Conservation (phyloP, 2,113 vertebrate genomes). For the Orycteropus afer region DNA sequence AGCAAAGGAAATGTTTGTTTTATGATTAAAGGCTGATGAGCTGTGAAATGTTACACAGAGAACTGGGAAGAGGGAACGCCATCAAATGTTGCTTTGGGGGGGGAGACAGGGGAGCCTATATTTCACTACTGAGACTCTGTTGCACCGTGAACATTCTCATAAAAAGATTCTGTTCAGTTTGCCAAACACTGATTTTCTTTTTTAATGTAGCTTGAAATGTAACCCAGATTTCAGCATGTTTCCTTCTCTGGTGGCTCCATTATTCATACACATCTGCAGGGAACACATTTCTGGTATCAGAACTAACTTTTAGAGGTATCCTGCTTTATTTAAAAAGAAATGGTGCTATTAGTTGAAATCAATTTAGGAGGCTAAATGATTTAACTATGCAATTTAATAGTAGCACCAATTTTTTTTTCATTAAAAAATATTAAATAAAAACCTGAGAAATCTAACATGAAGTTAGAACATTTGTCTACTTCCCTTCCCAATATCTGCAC, state of each 20-base stretch:
- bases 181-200: neutral
- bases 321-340: neutral
- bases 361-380: slow-evolving; percentile 65
- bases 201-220: slow-evolving; percentile 35
- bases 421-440: slow-evolving; percentile 77
- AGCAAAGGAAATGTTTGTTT: neutral
- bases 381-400: slow-evolving; percentile 82
- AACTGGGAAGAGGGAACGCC: neutral
- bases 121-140: neutral
- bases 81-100: neutral
- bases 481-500: slow-evolving; percentile 86
- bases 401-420: slow-evolving; percentile 87
- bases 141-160: neutral
- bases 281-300: neutral
- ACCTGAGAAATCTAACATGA: slow-evolving; percentile 89
- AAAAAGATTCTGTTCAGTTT: neutral
- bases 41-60: slow-evolving; percentile 6
- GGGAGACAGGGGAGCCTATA: neutral
- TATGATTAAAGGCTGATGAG: slow-evolving; percentile 40
- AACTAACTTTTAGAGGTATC: neutral
- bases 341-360: neutral
- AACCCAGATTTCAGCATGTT: neutral
- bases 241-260: neutral
- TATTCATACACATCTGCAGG: neutral
- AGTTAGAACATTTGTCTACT: slow-evolving; percentile 83